Conservation (phyloP, 1,140 invertebrate species). For the Eumeta japonica region DNA sequence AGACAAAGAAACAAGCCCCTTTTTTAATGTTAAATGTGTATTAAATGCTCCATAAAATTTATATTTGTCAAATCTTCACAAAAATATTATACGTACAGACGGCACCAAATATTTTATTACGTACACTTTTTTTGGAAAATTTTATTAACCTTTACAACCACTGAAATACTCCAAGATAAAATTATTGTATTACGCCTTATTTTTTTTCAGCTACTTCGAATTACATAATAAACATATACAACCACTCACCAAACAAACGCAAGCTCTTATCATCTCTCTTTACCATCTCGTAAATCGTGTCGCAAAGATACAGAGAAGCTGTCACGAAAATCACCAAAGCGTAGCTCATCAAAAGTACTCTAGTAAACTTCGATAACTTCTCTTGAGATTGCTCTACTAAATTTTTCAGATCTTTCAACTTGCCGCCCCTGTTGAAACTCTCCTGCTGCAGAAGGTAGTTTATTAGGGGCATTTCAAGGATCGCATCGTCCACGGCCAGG, state of each 20-base stretch:
- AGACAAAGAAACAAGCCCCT: no score
- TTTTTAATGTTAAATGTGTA: no score
- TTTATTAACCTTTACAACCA: background rate
- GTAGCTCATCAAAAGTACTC: slow-evolving; percentile 30
- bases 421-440: slow-evolving; percentile 8
- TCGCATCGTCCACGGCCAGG: slow-evolving; percentile 29
- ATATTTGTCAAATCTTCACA: no score
- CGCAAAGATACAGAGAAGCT: slow-evolving; percentile 33
- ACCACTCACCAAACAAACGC: slow-evolving; percentile 31
- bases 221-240: slow-evolving; percentile 2
- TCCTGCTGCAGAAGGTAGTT: slow-evolving; percentile 16
- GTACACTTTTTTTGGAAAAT: background rate
- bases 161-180: background rate
- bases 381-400: slow-evolving; percentile 29
- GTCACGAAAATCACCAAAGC: slow-evolving; percentile 24
- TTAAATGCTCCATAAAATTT: no score
- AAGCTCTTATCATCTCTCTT: slow-evolving; percentile 24
- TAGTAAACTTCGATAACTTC: slow-evolving; percentile 27
- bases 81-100: no score
- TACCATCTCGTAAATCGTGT: slow-evolving; percentile 34
- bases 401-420: slow-evolving; percentile 26
- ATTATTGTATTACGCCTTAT: no score
- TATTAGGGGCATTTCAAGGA: slow-evolving; percentile 36
- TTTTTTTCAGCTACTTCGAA: no score
- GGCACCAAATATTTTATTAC: background rate